A percentile compares a stretch with the other conserved stretches of the same genome.
Evolutionary conservation across 2,888 invertebrate genomes (phyloP).

Genomic region (Metalampra italica): DNA sequence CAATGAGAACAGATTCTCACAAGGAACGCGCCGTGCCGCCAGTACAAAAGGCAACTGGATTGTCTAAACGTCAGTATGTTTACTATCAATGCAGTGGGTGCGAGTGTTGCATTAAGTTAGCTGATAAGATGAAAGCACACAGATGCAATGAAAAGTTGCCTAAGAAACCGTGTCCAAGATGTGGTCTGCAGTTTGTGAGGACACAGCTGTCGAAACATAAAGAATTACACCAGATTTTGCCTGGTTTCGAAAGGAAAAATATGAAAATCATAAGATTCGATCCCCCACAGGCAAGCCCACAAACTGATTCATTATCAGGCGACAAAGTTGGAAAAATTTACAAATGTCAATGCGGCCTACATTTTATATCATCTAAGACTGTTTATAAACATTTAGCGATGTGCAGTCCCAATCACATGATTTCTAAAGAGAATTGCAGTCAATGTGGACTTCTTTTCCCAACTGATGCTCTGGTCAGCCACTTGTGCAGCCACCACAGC

Average conservation of each 20-base stretch:
- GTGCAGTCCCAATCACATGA: constrained; percentile 13
- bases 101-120: constrained; percentile 12
- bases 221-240: neutral
- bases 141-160: neutral
- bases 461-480: constrained; percentile 30
- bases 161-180: neutral
- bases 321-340: constrained; percentile 19
- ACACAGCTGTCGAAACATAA: neutral
- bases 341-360: constrained; percentile 35
- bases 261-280: neutral
- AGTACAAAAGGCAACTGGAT: too few relatives aligned
- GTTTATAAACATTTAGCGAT: constrained; percentile 26
- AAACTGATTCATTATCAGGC: neutral
- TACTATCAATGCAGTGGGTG: constrained; percentile 22
- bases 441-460: constrained; percentile 35
- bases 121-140: neutral
- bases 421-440: constrained; percentile 34
- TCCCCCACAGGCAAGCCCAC: neutral
- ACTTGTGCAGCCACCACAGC: constrained; percentile 37
- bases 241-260: neutral
- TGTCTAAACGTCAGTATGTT: constrained; percentile 3
- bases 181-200: neutral
- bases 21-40: neutral
- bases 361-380: constrained; percentile 24
- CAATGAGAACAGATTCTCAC: constrained; percentile 3